Evolutionary conservation across 2,888 invertebrate species (phyloP).

Genomic region (Parnassius glacialis): DNA sequence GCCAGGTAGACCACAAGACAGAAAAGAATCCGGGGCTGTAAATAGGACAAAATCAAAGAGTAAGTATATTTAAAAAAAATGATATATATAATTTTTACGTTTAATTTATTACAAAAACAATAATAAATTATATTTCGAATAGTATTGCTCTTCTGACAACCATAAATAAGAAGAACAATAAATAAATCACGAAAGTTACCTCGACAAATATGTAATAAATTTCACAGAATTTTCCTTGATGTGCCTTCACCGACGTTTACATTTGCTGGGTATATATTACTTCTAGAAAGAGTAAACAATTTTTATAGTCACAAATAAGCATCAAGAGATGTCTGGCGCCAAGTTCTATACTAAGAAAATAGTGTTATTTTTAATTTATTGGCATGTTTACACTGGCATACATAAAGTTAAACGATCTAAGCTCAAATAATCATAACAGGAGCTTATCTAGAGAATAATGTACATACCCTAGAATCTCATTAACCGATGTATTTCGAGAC

Average conservation of each 20-base stretch:
- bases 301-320: background rate
- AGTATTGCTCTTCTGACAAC: background rate
- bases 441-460: too few relatives aligned
- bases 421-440: too few relatives aligned
- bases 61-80: too few relatives aligned
- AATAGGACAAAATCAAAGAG: too few relatives aligned
- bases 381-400: too few relatives aligned
- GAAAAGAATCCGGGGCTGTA: too few relatives aligned
- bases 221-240: conserved; percentile 9
- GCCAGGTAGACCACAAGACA: too few relatives aligned
- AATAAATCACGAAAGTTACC: conserved; percentile 12
- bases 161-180: background rate
- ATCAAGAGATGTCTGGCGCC: conserved; percentile 15
- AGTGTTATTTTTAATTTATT: background rate
- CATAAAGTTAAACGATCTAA: too few relatives aligned
- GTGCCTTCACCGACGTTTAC: background rate
- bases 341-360: conserved; percentile 1
- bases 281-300: conserved; percentile 20
- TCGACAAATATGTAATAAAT: conserved; percentile 15
- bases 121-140: too few relatives aligned
- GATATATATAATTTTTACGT: too few relatives aligned
- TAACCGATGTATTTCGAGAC: background rate
- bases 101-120: too few relatives aligned
- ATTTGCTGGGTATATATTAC: conserved; percentile 11
- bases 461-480: too few relatives aligned